Evolutionary conservation across 2,113 vertebrate genomes (phyloP).

Genomic region (Sphyrna mokarran): DNA sequence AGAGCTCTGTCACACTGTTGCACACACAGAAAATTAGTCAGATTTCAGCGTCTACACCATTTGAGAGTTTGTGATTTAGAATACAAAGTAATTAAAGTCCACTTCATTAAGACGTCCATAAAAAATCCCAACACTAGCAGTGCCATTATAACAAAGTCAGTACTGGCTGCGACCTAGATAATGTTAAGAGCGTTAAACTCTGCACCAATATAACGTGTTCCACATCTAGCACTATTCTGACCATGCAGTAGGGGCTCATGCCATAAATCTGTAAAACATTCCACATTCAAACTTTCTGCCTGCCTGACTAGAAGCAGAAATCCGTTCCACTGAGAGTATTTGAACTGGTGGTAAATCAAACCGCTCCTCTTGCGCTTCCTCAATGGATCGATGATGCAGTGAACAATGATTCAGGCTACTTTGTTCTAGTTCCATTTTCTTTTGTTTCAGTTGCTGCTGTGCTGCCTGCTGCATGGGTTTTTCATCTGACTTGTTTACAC

Average conservation of each 20-base stretch:
- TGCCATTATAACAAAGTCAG: neutral
- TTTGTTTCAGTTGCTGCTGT: neutral
- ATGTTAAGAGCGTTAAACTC: constrained; percentile 9
- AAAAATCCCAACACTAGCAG: neutral
- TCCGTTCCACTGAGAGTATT: constrained; percentile 61
- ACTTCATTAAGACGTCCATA: neutral
- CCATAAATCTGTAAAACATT: constrained; percentile 39
- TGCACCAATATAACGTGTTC: neutral
- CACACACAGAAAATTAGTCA: neutral
- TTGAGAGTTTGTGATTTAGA: neutral
- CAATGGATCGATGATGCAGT: constrained; percentile 39
- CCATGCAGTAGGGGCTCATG: constrained; percentile 41
- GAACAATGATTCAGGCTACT: neutral
- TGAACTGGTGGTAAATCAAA: constrained; percentile 59
- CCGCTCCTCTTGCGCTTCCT: constrained; percentile 49
- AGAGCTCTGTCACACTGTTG: neutral
- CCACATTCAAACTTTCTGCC: constrained; percentile 50
- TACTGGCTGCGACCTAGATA: neutral
- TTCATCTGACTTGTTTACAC: neutral
- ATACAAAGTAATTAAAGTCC: neutral
- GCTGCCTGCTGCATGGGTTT: neutral
- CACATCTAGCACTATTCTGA: constrained; percentile 27
- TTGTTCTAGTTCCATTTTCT: neutral
- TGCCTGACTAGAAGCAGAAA: constrained; percentile 94
- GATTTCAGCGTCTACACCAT: neutral